phyloP scores from a whole-genome alignment of 1,140 invertebrate genomes.

The Drosophila subobscura region DNA sequence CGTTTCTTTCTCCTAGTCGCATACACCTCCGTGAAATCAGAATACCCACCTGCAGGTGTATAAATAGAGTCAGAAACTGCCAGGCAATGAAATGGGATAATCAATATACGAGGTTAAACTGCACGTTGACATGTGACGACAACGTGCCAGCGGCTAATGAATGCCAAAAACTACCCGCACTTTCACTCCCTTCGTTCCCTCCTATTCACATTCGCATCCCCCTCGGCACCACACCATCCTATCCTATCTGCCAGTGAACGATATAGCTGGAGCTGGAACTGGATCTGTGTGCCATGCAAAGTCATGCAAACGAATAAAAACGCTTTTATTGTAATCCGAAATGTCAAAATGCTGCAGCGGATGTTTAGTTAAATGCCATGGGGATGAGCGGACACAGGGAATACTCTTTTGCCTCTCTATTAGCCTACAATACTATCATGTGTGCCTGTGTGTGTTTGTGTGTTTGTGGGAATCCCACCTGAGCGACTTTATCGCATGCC shows the following conservation, averaged over 20 bases:
- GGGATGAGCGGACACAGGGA: slow-evolving; percentile 2
- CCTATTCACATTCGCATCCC: background rate
- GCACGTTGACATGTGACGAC: slow-evolving; percentile 72
- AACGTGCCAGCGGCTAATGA: slow-evolving; percentile 66
- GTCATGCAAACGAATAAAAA: slow-evolving; percentile 75
- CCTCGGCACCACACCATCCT: too few relatives aligned
- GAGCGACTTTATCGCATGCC: slow-evolving; percentile 69
- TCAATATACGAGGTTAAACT: slow-evolving; percentile 67
- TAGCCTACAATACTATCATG: background rate
- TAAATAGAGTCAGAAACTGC: background rate
- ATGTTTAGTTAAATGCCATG: slow-evolving; percentile 57
- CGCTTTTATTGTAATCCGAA: slow-evolving; percentile 78
- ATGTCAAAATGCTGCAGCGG: slow-evolving; percentile 72
- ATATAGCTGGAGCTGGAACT: background rate
- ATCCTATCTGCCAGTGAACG: slow-evolving; percentile 5
- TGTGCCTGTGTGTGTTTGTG: slow-evolving; percentile 24
- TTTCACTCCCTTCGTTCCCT: background rate
- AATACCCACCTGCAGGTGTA: too few relatives aligned
- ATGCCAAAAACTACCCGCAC: slow-evolving; percentile 51
- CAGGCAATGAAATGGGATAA: slow-evolving; percentile 46
- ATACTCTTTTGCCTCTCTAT: slow-evolving; percentile 3
- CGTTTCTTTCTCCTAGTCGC: too few relatives aligned
- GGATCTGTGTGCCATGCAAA: slow-evolving; percentile 15
- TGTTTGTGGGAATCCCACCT: slow-evolving; percentile 41
- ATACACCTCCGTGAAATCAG: too few relatives aligned